phyloP scores from a whole-genome alignment of 1,140 invertebrate species.

The Charaxes varanes region DNA sequence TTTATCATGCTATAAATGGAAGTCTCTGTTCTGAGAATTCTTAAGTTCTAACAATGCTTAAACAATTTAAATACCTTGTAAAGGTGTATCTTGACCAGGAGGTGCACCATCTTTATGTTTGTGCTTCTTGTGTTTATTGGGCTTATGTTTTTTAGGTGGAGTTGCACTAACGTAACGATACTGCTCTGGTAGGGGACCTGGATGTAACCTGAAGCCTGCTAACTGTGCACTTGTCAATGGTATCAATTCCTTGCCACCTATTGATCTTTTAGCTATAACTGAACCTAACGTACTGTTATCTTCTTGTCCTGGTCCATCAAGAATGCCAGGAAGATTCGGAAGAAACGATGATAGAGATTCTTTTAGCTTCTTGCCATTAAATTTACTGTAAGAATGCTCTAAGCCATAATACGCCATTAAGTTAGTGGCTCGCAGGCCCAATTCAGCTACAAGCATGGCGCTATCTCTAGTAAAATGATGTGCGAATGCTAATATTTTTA shows the following conservation, averaged over 20 bases:
- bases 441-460: too few relatives aligned
- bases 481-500: too few relatives aligned
- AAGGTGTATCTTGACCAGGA: constrained; percentile 79
- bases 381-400: constrained; percentile 98
- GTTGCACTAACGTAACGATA: constrained; percentile 95
- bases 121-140: constrained; percentile 95
- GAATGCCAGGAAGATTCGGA: constrained; percentile 94
- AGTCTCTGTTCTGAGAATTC: too few relatives aligned
- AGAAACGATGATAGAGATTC: constrained; percentile 96
- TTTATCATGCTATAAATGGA: too few relatives aligned
- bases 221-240: constrained; percentile 91
- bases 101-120: constrained; percentile 90
- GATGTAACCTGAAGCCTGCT: constrained; percentile 95
- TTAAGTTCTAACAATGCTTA: too few relatives aligned
- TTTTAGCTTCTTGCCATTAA: constrained; percentile 97
- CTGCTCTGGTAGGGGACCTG: constrained; percentile 96
- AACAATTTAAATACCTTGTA: constrained; percentile 46
- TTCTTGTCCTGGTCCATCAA: constrained; percentile 90
- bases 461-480: too few relatives aligned
- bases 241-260: constrained; percentile 94
- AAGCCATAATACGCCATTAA: constrained; percentile 96
- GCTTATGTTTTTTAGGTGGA: constrained; percentile 92
- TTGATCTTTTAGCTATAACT: constrained; percentile 97
- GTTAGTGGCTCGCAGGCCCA: constrained; percentile 96
- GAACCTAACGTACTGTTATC: constrained; percentile 91